Evolutionary conservation across 64 coral and sea anemone genomes (phyloP).

Genomic region (Montipora efflorescens): DNA sequence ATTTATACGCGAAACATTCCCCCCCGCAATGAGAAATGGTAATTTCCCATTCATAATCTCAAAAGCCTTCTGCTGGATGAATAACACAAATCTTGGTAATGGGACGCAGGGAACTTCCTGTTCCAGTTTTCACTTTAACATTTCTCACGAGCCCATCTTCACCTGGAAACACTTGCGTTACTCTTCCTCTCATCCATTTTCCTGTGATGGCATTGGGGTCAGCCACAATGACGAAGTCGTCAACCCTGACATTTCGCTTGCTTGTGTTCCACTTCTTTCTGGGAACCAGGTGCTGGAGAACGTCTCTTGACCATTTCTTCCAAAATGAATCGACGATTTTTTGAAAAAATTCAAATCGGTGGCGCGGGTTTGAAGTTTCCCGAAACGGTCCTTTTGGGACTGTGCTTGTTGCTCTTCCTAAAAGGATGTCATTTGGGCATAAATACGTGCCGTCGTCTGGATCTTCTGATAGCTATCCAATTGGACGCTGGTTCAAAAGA

Average conservation of each 20-base stretch:
- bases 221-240: conserved; percentile 12
- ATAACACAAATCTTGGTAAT: too few species aligned
- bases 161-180: not conserved
- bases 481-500: too few species aligned
- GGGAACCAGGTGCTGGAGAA: conserved; percentile 1
- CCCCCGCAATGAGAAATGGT: conserved; percentile 31
- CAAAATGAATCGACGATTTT: too few species aligned
- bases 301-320: too few species aligned
- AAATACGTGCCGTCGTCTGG: conserved; percentile 45
- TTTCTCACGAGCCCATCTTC: too few species aligned
- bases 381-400: conserved; percentile 34
- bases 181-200: not conserved
- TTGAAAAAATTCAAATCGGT: conserved; percentile 22
- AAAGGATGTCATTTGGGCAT: too few species aligned
- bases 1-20: not conserved
- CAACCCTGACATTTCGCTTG: not conserved
- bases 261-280: too few species aligned
- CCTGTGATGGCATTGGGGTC: not conserved
- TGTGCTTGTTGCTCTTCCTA: too few species aligned
- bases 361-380: conserved; percentile 40
- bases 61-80: not conserved
- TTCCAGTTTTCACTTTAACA: too few species aligned
- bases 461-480: conserved; percentile 1
- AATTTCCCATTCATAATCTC: conserved; percentile 8
- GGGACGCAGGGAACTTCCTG: too few species aligned